These are phyloP conservation scores for Globia sparganii DNA, from an alignment of 2,888 invertebrate species.

Conservation along the genomic window DNA sequence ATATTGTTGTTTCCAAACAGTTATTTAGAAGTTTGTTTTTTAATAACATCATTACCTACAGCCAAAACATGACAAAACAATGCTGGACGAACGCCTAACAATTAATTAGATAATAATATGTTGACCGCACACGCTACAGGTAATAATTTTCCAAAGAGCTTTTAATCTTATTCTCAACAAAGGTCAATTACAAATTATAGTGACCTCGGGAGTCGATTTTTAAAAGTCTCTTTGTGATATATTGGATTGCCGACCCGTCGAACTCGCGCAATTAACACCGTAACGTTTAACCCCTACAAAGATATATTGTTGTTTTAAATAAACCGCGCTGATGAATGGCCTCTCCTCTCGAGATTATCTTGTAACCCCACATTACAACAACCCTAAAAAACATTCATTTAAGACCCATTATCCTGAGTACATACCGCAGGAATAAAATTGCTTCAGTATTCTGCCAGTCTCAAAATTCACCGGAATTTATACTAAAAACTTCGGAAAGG, in stretches of 20 bases:
- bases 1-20: not conserved
- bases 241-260: constrained; percentile 62
- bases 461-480: constrained; percentile 45
- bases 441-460: constrained; percentile 54
- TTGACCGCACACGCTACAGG: constrained; percentile 5
- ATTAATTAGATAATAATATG: constrained; percentile 9
- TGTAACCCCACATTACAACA: constrained; percentile 57
- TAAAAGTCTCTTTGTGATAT: constrained; percentile 69
- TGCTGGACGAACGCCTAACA: not conserved
- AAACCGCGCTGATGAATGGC: constrained; percentile 76
- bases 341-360: constrained; percentile 61
- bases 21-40: not conserved
- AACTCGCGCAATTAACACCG: constrained; percentile 70
- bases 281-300: constrained; percentile 62
- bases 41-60: not conserved
- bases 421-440: constrained; percentile 59
- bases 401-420: constrained; percentile 60
- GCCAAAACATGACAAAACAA: not conserved
- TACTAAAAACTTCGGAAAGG: constrained; percentile 54
- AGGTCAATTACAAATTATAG: constrained; percentile 71
- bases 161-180: constrained; percentile 41
- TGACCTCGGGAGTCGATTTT: constrained; percentile 64
- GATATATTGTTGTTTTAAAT: constrained; percentile 80
- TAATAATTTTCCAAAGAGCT: constrained; percentile 37
- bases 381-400: constrained; percentile 64